phyloP scores from a whole-genome alignment of 2,888 invertebrate species.

The Stratiomys singularior region DNA sequence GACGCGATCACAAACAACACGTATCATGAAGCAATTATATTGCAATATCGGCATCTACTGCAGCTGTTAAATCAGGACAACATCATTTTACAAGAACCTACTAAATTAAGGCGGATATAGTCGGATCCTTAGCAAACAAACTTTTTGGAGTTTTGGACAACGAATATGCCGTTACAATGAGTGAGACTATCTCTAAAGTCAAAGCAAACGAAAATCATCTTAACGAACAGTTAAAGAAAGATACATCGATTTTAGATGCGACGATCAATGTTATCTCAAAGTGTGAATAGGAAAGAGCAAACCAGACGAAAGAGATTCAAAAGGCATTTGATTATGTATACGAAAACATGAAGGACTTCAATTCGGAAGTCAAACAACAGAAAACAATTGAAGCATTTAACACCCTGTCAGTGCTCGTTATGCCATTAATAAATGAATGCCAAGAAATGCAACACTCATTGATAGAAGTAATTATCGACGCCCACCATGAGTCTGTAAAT shows the following conservation, averaged over 20 bases:
- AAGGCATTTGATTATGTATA: not conserved
- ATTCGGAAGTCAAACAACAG: conserved; percentile 8
- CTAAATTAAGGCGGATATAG: not conserved
- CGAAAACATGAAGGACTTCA: not conserved
- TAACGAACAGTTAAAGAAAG: not conserved
- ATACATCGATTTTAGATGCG: not conserved
- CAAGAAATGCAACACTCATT: not conserved
- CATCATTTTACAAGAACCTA: not conserved
- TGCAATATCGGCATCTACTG: not conserved
- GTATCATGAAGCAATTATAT: not conserved
- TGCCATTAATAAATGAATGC: not conserved
- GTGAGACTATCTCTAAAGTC: not conserved
- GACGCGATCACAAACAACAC: not conserved
- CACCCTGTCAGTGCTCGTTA: not conserved
- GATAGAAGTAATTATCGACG: not conserved
- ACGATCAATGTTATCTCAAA: not conserved
- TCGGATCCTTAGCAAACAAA: conserved; percentile 16
- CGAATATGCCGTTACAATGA: not conserved
- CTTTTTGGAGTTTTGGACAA: conserved; percentile 25
- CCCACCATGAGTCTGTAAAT: not conserved
- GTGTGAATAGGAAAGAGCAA: not conserved
- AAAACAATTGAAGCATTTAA: not conserved
- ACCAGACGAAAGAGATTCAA: not conserved
- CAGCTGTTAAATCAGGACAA: not conserved
- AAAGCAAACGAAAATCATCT: conserved; percentile 16